Conservation (phyloP, 92 coral and sea anemone species). For the Phymanthus crucifer region DNA sequence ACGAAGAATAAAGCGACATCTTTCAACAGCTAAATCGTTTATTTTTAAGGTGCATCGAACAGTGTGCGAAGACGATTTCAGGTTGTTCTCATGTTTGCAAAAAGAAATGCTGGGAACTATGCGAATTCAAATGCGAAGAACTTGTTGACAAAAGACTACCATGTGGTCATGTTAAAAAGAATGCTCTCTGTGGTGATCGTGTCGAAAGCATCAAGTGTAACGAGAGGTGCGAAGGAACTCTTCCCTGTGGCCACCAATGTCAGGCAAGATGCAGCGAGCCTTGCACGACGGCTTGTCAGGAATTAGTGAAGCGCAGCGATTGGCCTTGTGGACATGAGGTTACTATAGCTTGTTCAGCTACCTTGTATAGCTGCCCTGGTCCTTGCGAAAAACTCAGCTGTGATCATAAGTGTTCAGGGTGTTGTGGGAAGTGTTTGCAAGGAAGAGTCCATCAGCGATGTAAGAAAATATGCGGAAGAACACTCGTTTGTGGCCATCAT, state of each 20-base stretch:
- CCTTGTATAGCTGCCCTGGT: constrained; percentile 59
- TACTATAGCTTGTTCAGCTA: constrained; percentile 79
- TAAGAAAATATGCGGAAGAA: constrained; percentile 51
- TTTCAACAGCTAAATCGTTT: not conserved
- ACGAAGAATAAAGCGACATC: too few species aligned
- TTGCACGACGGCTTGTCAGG: constrained; percentile 67
- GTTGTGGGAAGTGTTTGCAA: constrained; percentile 81
- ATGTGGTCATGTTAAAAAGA: constrained; percentile 42
- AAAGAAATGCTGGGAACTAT: constrained; percentile 54
- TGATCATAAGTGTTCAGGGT: constrained; percentile 75
- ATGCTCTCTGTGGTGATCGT: constrained; percentile 45
- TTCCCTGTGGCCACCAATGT: constrained; percentile 81
- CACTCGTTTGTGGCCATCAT: constrained; percentile 71
- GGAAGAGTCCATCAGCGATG: constrained; percentile 84
- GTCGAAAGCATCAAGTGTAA: constrained; percentile 38
- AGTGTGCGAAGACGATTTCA: constrained; percentile 48
- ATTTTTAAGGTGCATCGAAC: constrained; percentile 40
- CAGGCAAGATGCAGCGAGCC: constrained; percentile 62
- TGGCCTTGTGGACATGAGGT: constrained; percentile 83
- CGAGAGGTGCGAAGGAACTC: constrained; percentile 51
- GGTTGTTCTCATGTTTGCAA: too few species aligned
- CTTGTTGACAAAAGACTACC: constrained; percentile 55
- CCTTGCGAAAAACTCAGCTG: constrained; percentile 67
- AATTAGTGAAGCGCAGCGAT: constrained; percentile 67
- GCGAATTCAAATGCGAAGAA: constrained; percentile 40